phyloP scores from a whole-genome alignment of 2,113 vertebrate species.

The Centropus unirufus region DNA sequence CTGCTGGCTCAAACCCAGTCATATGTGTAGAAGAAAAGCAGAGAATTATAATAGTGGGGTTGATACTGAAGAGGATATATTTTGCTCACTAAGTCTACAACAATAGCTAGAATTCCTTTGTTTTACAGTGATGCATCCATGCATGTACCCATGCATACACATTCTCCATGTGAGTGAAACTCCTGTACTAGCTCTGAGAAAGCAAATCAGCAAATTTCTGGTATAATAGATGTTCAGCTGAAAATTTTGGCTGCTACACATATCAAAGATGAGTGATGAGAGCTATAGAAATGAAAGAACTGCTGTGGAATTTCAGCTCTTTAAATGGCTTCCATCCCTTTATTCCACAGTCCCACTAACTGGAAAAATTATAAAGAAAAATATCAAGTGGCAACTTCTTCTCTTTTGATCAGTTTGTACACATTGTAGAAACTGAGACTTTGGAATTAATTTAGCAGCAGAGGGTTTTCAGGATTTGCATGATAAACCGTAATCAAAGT shows the following conservation, averaged over 20 bases:
- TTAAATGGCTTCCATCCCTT: neutral
- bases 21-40: neutral
- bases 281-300: neutral
- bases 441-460: neutral
- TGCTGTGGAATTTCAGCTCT: neutral
- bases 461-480: neutral
- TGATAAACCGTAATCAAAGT: neutral
- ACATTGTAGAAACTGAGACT: neutral
- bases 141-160: neutral
- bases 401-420: neutral
- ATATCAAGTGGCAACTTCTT: neutral
- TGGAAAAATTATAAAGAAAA: neutral
- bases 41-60: neutral
- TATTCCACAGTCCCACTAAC: neutral
- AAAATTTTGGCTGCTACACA: neutral
- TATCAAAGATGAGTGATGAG: neutral
- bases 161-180: neutral
- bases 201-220: neutral
- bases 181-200: neutral
- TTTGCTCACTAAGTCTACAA: neutral
- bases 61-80: neutral
- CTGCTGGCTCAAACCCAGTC: neutral
- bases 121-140: neutral
- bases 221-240: neutral
- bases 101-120: neutral